phyloP scores from a whole-genome alignment of 2,113 vertebrate species.

The Aspidoscelis tigris region DNA sequence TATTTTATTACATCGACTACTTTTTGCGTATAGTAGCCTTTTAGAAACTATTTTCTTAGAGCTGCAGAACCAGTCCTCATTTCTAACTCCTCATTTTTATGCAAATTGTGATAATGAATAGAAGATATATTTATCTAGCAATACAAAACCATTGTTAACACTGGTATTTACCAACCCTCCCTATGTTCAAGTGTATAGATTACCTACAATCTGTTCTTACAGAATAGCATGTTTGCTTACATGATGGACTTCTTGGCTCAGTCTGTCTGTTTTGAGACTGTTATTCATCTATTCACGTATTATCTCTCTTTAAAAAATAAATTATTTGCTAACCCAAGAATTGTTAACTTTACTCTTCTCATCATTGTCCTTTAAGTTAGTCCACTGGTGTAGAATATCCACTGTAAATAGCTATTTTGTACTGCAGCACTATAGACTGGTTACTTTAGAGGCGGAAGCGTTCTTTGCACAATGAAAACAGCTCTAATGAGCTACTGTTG shows the following conservation, averaged over 20 bases:
- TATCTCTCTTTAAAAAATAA: slow-evolving; percentile 67
- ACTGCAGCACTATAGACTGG: slow-evolving; percentile 63
- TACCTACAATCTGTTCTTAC: slow-evolving; percentile 74
- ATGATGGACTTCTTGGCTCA: slow-evolving; percentile 68
- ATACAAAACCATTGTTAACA: slow-evolving; percentile 76
- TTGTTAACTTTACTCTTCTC: slow-evolving; percentile 67
- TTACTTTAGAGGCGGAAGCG: slow-evolving; percentile 64
- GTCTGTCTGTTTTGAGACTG: slow-evolving; percentile 71
- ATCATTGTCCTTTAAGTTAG: slow-evolving; percentile 68
- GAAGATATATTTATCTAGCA: slow-evolving; percentile 74
- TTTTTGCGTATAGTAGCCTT: slow-evolving; percentile 57
- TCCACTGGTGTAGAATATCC: slow-evolving; percentile 65
- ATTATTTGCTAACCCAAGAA: slow-evolving; percentile 56
- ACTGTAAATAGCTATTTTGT: slow-evolving; percentile 69
- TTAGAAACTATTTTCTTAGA: slow-evolving; percentile 64
- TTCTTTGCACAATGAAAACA: slow-evolving; percentile 82
- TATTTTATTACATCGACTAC: slow-evolving; percentile 34
- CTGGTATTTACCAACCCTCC: slow-evolving; percentile 75
- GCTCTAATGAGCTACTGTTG: slow-evolving; percentile 96
- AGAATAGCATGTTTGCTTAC: slow-evolving; percentile 75
- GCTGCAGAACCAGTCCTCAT: slow-evolving; percentile 49
- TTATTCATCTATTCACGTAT: slow-evolving; percentile 66
- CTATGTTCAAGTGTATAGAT: slow-evolving; percentile 69
- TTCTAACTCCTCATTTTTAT: slow-evolving; percentile 62
- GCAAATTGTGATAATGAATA: slow-evolving; percentile 70